Evolutionary conservation across 2,113 vertebrate species (phyloP).

Genomic region (Nesoenas mayeri): DNA sequence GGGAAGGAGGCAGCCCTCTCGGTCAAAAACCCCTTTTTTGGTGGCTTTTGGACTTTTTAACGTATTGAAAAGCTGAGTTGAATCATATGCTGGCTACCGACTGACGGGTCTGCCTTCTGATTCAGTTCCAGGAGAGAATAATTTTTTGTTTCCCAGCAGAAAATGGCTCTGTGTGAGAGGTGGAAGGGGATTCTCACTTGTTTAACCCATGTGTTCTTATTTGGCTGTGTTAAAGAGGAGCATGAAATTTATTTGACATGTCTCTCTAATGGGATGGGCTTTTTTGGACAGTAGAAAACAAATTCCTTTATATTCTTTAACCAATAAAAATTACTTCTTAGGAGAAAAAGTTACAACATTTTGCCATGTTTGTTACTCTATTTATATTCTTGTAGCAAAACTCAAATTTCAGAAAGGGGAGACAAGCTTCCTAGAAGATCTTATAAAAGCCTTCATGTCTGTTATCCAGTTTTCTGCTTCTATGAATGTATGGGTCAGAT

Average conservation of each 20-base stretch:
- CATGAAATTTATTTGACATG: conserved; percentile 42
- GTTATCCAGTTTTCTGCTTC: not conserved
- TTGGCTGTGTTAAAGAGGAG: conserved; percentile 46
- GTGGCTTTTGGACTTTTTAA: conserved; percentile 66
- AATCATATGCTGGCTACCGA: conserved; percentile 74
- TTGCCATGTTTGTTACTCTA: not conserved
- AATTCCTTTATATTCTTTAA: conserved; percentile 52
- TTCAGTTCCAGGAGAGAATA: conserved; percentile 71
- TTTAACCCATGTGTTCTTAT: conserved; percentile 37
- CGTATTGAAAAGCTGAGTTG: conserved; percentile 69
- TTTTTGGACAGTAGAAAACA: conserved; percentile 17
- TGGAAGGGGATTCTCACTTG: conserved; percentile 64
- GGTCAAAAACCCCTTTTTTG: conserved; percentile 51
- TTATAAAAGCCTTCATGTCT: not conserved
- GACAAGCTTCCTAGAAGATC: not conserved
- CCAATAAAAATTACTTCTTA: conserved; percentile 37
- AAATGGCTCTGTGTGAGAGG: conserved; percentile 56
- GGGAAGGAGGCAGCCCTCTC: conserved; percentile 15
- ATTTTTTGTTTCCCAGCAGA: conserved; percentile 74
- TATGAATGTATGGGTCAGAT: not conserved
- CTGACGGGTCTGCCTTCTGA: conserved; percentile 73
- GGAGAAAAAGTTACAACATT: not conserved
- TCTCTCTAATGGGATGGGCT: not conserved
- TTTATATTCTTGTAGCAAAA: not conserved
- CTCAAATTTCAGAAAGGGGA: not conserved